phyloP scores from a whole-genome alignment of 2,888 invertebrate species.

The Ormyrus thymus region DNA sequence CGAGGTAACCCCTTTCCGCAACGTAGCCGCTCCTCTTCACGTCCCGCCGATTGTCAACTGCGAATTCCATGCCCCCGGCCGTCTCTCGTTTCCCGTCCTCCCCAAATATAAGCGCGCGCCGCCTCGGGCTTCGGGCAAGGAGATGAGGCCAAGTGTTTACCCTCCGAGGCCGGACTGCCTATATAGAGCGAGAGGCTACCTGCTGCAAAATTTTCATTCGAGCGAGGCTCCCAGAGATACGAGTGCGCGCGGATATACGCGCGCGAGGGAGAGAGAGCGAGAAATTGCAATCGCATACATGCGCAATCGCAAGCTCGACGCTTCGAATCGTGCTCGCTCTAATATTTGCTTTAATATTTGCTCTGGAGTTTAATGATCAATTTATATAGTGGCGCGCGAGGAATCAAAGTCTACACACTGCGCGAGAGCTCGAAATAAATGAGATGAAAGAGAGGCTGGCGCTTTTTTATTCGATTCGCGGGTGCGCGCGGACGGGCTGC shows the following conservation, averaged over 20 bases:
- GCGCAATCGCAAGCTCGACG: not conserved
- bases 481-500: no score
- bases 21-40: no score
- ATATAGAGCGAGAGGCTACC: not conserved
- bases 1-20: not conserved
- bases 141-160: slow-evolving; percentile 37
- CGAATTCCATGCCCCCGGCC: no score
- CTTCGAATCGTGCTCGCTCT: slow-evolving; percentile 25
- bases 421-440: slow-evolving; percentile 1
- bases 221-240: no score
- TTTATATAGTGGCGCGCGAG: slow-evolving; percentile 2
- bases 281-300: slow-evolving; percentile 28
- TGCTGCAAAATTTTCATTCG: slow-evolving; percentile 25
- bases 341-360: slow-evolving; percentile 25
- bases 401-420: slow-evolving; percentile 17
- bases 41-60: no score
- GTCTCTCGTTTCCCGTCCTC: not conserved
- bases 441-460: not conserved
- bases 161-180: not conserved
- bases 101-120: slow-evolving; percentile 8
- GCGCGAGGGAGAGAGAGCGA: not conserved
- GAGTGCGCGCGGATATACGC: not conserved
- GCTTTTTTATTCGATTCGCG: not conserved
- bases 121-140: not conserved
- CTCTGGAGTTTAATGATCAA: slow-evolving; percentile 34